These are phyloP conservation scores for Hippocampus mohnikei DNA, from an alignment of 2,113 vertebrate species.

Conservation along the genomic window DNA sequence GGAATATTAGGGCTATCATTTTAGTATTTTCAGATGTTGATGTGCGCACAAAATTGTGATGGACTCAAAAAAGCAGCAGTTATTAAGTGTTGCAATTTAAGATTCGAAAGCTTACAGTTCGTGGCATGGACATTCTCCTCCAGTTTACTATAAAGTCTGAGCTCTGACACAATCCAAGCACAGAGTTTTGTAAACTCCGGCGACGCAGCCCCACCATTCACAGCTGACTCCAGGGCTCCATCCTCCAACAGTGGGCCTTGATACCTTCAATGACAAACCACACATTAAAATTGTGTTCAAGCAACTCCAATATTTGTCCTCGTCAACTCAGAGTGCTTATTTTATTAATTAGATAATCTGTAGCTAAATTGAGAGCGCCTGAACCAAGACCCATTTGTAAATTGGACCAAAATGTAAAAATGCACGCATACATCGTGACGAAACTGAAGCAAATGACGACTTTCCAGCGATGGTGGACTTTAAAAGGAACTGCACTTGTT, in stretches of 20 bases:
- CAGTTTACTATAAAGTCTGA: conserved; percentile 85
- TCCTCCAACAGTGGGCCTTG: conserved; percentile 94
- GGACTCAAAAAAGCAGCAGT: not conserved
- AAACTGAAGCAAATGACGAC: not conserved
- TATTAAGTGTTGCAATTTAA: not conserved
- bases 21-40: too few relatives aligned
- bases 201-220: conserved; percentile 80
- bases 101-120: conserved; percentile 79
- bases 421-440: not conserved
- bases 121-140: conserved; percentile 97
- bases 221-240: conserved; percentile 80
- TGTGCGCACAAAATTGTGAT: not conserved
- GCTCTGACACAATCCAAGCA: conserved; percentile 90
- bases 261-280: conserved; percentile 76
- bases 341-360: not conserved
- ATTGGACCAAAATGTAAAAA: not conserved
- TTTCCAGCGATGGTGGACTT: not conserved
- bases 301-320: not conserved
- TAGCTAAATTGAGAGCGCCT: not conserved
- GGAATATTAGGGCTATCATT: too few relatives aligned
- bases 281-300: fast-evolving
- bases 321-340: not conserved
- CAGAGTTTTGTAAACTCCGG: conserved; percentile 95
- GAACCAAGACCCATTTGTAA: not conserved
- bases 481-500: not conserved